These are phyloP conservation scores for Drosophila sproati DNA, from an alignment of 1,140 invertebrate genomes.

Conservation along the genomic window DNA sequence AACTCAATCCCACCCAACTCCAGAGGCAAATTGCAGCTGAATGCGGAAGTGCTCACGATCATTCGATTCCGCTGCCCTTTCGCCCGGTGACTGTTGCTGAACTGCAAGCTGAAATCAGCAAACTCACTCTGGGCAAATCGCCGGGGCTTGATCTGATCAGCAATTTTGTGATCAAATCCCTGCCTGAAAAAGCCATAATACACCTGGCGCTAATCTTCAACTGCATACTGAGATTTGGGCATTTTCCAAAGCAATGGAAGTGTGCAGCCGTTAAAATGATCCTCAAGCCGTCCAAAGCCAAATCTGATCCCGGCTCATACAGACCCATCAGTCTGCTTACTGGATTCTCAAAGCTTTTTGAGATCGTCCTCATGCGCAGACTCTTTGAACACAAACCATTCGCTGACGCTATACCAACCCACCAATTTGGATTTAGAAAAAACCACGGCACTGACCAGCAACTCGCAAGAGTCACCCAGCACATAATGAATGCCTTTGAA, in stretches of 20 bases:
- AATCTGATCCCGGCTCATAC: background rate
- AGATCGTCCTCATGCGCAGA: conserved; percentile 2
- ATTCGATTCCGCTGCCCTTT: too few species aligned
- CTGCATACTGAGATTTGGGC: background rate
- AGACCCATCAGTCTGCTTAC: conserved; percentile 17
- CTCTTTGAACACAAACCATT: conserved; percentile 1
- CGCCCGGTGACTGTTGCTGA: background rate
- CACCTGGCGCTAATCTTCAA: background rate
- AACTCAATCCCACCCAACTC: too few species aligned
- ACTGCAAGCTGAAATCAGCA: background rate
- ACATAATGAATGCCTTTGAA: conserved; percentile 13
- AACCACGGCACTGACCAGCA: conserved; percentile 18
- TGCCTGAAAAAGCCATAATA: background rate
- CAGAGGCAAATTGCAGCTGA: too few species aligned
- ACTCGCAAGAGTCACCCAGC: background rate
- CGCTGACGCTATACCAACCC: background rate
- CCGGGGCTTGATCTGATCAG: conserved; percentile 11
- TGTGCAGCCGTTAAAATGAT: conserved; percentile 9
- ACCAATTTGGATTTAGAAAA: conserved; percentile 32
- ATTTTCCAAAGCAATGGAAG: conserved; percentile 26
- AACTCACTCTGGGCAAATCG: background rate
- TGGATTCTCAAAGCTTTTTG: conserved; percentile 14
- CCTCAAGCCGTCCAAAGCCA: conserved; percentile 4
- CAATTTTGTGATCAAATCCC: conserved; percentile 1
- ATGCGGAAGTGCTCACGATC: too few species aligned